These are phyloP conservation scores for Sitophilus oryzae DNA, from an alignment of 1,140 invertebrate species.

Conservation along the genomic window DNA sequence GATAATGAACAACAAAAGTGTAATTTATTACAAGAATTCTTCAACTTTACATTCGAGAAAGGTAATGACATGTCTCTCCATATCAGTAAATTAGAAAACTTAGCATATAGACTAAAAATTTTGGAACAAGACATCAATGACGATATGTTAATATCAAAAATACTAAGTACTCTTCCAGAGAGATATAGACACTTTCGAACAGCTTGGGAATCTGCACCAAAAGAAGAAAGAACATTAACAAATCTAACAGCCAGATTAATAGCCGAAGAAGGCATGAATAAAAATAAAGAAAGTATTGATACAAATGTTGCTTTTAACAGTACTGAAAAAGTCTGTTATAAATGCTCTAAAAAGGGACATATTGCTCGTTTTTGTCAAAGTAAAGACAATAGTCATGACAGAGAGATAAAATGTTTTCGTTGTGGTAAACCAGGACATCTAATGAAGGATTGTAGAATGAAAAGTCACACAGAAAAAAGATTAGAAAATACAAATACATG, in stretches of 20 bases:
- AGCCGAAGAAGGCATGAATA: slow-evolving; percentile 3
- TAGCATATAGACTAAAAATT: neutral
- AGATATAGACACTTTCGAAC: slow-evolving; percentile 7
- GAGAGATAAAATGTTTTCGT: slow-evolving; percentile 10
- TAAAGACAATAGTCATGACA: neutral
- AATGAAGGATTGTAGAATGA: neutral
- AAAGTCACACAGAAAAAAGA: neutral
- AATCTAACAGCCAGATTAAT: slow-evolving; percentile 10
- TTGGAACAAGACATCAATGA: slow-evolving; percentile 1
- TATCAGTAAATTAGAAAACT: slow-evolving; percentile 6
- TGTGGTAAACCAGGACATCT: slow-evolving; percentile 4
- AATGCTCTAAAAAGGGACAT: too few relatives aligned
- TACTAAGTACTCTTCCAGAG: slow-evolving; percentile 2
- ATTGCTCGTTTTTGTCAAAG: too few relatives aligned
- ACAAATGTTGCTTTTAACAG: slow-evolving; percentile 14
- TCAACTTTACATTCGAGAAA: neutral
- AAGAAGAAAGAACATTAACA: neutral
- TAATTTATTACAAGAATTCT: too few relatives aligned
- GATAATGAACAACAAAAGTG: too few relatives aligned
- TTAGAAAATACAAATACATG: neutral
- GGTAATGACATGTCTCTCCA: neutral
- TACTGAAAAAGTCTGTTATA: too few relatives aligned
- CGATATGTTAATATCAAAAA: slow-evolving; percentile 8
- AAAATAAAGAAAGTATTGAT: slow-evolving; percentile 7
- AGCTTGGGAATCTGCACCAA: slow-evolving; percentile 10